Conservation (phyloP, 2,888 invertebrate genomes). For the Buathra laborator region DNA sequence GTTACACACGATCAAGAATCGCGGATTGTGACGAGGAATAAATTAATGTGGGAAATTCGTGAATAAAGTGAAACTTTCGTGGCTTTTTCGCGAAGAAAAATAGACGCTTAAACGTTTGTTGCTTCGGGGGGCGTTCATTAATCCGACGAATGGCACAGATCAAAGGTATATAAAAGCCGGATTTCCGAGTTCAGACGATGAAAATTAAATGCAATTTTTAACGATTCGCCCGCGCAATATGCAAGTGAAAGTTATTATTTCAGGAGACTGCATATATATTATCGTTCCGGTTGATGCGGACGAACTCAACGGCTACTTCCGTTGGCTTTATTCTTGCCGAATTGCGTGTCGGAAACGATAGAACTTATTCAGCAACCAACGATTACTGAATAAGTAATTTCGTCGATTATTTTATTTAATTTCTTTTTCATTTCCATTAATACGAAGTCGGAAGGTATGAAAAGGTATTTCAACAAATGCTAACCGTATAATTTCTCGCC, state of each 20-base stretch:
- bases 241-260: conserved; percentile 60
- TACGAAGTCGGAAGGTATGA: no score
- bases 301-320: conserved; percentile 28
- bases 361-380: not conserved
- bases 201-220: conserved; percentile 32
- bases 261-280: conserved; percentile 39
- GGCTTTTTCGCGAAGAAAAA: not conserved
- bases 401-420: not conserved
- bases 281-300: conserved; percentile 63
- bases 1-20: not conserved
- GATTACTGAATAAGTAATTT: not conserved
- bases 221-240: conserved; percentile 35
- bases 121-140: not conserved
- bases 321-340: not conserved
- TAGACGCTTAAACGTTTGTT: not conserved
- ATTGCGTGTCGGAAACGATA: conserved; percentile 14
- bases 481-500: not conserved
- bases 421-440: not conserved
- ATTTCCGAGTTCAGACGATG: not conserved
- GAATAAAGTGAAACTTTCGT: not conserved
- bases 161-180: not conserved
- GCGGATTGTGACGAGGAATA: not conserved
- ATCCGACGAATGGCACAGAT: not conserved
- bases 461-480: no score
- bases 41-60: not conserved